Conservation (phyloP, 1,140 invertebrate species). For the Lanistes nyassanus region DNA sequence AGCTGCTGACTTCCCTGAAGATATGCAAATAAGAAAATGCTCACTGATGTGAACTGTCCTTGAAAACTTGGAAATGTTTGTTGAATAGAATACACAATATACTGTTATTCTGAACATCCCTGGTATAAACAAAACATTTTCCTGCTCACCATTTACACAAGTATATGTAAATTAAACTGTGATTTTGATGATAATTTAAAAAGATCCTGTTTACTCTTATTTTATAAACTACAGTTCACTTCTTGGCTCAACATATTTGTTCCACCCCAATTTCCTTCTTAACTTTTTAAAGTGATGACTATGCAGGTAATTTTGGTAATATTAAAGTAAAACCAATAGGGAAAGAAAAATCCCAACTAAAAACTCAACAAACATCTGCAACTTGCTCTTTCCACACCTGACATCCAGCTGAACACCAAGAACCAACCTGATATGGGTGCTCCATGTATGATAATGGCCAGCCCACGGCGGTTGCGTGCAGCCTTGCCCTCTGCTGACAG, state of each 20-base stretch:
- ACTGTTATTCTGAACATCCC: too few species aligned
- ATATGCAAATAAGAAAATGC: slow-evolving; percentile 8
- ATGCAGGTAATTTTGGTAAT: not conserved
- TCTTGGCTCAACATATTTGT: too few species aligned
- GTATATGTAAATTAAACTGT: too few species aligned
- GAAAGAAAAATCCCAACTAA: not conserved
- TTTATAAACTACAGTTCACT: too few species aligned
- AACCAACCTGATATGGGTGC: slow-evolving; percentile 61
- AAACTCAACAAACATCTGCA: not conserved
- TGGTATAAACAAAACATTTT: too few species aligned
- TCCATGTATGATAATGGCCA: slow-evolving; percentile 66
- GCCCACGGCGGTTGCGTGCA: slow-evolving; percentile 64
- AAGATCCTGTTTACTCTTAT: too few species aligned
- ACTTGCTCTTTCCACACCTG: too few species aligned
- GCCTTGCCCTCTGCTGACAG: slow-evolving; percentile 65
- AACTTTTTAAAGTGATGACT: not conserved
- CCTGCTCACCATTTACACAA: too few species aligned
- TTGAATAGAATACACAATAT: too few species aligned
- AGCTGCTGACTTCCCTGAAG: slow-evolving; percentile 60
- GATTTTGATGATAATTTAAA: too few species aligned
- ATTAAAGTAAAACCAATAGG: not conserved
- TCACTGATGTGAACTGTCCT: too few species aligned
- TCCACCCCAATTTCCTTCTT: not conserved
- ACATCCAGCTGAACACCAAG: not conserved
- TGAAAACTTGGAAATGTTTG: too few species aligned